Conservation (phyloP, 2,797 vertebrate genomes). For the Etheostoma perlongum region DNA sequence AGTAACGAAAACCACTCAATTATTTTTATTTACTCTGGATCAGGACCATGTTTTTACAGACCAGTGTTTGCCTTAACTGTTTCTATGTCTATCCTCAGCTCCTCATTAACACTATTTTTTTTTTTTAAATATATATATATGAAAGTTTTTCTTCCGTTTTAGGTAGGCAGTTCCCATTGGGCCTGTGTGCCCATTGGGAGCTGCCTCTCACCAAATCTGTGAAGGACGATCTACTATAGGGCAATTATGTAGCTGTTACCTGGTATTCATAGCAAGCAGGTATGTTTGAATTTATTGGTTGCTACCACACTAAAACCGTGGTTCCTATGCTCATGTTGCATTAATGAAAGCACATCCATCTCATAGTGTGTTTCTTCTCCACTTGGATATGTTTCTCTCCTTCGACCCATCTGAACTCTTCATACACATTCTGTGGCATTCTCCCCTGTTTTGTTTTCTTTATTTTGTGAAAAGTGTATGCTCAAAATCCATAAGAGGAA, state of each 20-base stretch:
- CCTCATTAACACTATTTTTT: slow-evolving; percentile 79
- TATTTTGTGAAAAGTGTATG: slow-evolving; percentile 93
- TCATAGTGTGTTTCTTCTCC: slow-evolving; percentile 72
- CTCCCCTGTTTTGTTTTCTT: slow-evolving; percentile 74
- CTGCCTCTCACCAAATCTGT: slow-evolving; percentile 84
- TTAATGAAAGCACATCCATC: slow-evolving; percentile 82
- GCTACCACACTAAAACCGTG: slow-evolving; percentile 73
- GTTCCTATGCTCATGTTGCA: slow-evolving; percentile 76
- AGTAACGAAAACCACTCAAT: slow-evolving; percentile 85
- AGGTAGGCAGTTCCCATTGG: slow-evolving; percentile 62
- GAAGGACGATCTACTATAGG: slow-evolving; percentile 86
- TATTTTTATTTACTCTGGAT: slow-evolving; percentile 70
- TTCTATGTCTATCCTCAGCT: slow-evolving; percentile 80
- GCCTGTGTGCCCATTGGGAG: slow-evolving; percentile 40
- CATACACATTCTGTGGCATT: slow-evolving; percentile 86
- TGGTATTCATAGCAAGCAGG: slow-evolving; percentile 83
- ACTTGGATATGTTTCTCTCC: slow-evolving; percentile 74
- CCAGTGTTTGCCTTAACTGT: slow-evolving; percentile 86
- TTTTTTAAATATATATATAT: slow-evolving; percentile 52
- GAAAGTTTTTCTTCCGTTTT: slow-evolving; percentile 74
- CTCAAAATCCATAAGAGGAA: slow-evolving; percentile 96
- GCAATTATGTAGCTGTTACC: slow-evolving; percentile 87
- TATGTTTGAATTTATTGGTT: slow-evolving; percentile 77
- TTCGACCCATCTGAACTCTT: slow-evolving; percentile 71
- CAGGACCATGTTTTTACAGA: slow-evolving; percentile 84